A percentile compares a stretch with the other conserved stretches of the same genome.
These are phyloP conservation scores for Pogoniulus pusillus DNA, from an alignment of 2,797 vertebrate species.

Conservation along the genomic window DNA sequence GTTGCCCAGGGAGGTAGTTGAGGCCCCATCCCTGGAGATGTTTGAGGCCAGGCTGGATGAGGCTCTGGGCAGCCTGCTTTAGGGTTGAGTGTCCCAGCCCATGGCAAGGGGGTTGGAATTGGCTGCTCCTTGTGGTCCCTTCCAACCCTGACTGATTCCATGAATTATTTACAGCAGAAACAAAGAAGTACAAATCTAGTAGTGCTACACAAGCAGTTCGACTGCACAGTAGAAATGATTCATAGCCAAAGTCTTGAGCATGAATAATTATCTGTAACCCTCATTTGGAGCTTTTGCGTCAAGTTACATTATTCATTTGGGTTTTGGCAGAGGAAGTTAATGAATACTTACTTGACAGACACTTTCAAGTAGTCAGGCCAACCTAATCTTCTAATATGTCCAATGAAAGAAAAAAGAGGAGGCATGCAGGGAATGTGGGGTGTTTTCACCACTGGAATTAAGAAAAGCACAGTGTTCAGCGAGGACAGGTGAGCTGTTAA, in stretches of 20 bases:
- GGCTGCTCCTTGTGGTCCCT: too few relatives aligned
- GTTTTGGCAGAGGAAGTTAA: slow-evolving; percentile 31
- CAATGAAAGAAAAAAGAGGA: not conserved
- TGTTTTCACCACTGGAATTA: not conserved
- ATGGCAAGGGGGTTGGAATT: too few relatives aligned
- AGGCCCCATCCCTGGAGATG: too few relatives aligned
- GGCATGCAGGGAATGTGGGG: fast-evolving
- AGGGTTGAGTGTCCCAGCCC: too few relatives aligned
- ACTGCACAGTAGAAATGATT: slow-evolving; percentile 21
- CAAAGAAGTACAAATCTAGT: not conserved
- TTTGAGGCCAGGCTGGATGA: too few relatives aligned
- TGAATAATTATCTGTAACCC: slow-evolving; percentile 38
- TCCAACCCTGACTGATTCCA: too few relatives aligned
- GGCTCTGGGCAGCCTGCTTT: too few relatives aligned
- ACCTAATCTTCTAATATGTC: not conserved
- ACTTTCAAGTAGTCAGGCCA: not conserved
- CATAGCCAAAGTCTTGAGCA: slow-evolving; percentile 14
- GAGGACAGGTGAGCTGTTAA: slow-evolving; percentile 8
- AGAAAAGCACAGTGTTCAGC: not conserved
- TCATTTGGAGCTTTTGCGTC: not conserved
- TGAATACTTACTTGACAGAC: slow-evolving; percentile 22
- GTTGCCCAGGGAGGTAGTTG: too few relatives aligned
- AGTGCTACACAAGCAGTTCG: not conserved
- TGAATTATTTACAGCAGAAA: slow-evolving; percentile 24
- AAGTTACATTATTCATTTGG: slow-evolving; percentile 38